Evolutionary conservation across 2,113 vertebrate species (phyloP).

Genomic region (Crypturellus undulatus): DNA sequence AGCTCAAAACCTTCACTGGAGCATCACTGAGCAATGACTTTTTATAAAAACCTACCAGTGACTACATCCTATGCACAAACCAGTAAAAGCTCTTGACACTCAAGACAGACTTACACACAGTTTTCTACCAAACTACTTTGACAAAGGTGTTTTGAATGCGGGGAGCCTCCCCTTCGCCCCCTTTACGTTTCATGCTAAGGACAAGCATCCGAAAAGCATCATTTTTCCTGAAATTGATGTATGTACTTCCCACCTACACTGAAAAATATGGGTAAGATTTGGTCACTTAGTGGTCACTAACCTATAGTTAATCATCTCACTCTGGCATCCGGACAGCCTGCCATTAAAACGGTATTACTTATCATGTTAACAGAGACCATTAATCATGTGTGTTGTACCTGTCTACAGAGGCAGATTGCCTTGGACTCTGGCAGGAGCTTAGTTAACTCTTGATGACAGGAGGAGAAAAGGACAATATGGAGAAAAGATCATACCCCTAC

Average conservation of each 20-base stretch:
- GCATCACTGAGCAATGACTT: fast-evolving
- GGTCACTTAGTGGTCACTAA: neutral
- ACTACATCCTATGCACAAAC: neutral
- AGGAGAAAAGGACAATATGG: neutral
- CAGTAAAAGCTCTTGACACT: neutral
- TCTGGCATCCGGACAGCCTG: neutral
- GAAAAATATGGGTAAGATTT: neutral
- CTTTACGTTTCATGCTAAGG: neutral
- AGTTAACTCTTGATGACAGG: neutral
- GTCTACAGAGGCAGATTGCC: neutral
- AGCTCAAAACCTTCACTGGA: neutral
- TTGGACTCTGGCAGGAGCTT: neutral
- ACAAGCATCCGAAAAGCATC: neutral
- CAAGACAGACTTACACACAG: fast-evolving
- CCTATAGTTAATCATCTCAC: neutral
- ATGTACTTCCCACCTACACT: neutral
- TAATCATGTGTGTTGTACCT: neutral
- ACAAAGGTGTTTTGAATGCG: neutral
- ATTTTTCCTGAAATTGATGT: neutral
- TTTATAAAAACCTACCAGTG: neutral
- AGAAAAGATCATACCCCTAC: neutral
- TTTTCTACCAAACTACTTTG: neutral
- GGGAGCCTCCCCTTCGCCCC: fast-evolving
- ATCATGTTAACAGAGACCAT: neutral
- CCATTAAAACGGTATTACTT: neutral